Evolutionary conservation across 2,888 invertebrate genomes (phyloP).

Genomic region (Rhagonycha fulva): DNA sequence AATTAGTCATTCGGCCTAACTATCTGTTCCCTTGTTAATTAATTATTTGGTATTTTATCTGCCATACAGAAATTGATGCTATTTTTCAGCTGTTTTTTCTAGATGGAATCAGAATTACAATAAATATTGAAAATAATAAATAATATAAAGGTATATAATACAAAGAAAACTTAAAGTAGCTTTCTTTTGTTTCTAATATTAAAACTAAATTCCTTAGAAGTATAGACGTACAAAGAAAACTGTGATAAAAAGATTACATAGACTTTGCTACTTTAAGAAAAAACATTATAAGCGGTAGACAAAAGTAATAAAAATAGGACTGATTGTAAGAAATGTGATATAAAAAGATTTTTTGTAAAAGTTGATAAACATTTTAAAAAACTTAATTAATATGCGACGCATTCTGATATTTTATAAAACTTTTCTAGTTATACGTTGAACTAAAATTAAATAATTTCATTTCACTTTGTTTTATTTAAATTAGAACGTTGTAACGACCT

Average conservation of each 20-base stretch:
- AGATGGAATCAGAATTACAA: not conserved
- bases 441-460: not conserved
- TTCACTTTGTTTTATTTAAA: too few relatives aligned
- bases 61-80: not conserved
- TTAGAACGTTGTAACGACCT: too few relatives aligned
- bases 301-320: not conserved
- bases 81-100: not conserved
- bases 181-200: not conserved
- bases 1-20: not conserved
- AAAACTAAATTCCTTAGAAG: not conserved
- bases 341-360: not conserved
- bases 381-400: too few relatives aligned
- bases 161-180: not conserved
- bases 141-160: not conserved
- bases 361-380: too few relatives aligned
- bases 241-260: not conserved
- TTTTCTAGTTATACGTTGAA: not conserved
- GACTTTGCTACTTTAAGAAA: not conserved
- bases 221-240: not conserved
- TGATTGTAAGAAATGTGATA: not conserved
- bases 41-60: not conserved
- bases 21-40: not conserved
- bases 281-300: not conserved
- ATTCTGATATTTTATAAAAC: too few relatives aligned
- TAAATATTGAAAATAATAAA: not conserved